Evolutionary conservation across 2,113 vertebrate genomes (phyloP).

Genomic region (Maccullochella peelii): DNA sequence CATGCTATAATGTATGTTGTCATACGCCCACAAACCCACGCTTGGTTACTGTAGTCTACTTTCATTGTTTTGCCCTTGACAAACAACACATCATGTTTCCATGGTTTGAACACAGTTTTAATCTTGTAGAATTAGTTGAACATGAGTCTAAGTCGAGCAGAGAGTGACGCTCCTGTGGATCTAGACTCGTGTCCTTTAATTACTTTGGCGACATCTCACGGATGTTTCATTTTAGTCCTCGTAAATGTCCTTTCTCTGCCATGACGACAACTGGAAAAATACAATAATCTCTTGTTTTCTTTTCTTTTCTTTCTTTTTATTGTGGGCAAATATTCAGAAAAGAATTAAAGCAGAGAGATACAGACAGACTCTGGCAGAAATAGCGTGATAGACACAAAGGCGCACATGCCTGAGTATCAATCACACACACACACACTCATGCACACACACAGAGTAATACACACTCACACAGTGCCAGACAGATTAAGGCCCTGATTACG

Average conservation of each 20-base stretch:
- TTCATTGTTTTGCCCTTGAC: constrained; percentile 1
- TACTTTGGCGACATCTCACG: background rate
- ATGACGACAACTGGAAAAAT: constrained; percentile 41
- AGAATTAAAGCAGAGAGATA: constrained; percentile 41
- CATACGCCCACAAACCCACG: background rate
- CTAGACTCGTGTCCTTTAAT: constrained; percentile 14
- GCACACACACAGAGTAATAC: constrained; percentile 20
- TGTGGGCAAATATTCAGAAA: constrained; percentile 59
- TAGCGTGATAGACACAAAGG: constrained; percentile 54
- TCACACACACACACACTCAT: constrained; percentile 40
- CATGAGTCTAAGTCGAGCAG: constrained; percentile 2
- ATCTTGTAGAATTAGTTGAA: constrained; percentile 52
- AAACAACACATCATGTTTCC: constrained; percentile 26
- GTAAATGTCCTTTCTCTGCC: constrained; percentile 35
- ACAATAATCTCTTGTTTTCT: constrained; percentile 59
- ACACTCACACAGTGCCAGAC: constrained; percentile 59
- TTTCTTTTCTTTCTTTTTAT: background rate
- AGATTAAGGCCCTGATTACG: constrained; percentile 77
- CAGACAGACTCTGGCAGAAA: constrained; percentile 45
- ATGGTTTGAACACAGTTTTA: constrained; percentile 15
- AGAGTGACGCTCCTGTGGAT: constrained; percentile 6
- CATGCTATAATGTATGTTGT: background rate
- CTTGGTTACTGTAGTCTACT: background rate
- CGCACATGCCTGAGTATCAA: constrained; percentile 63
- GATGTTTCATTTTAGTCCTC: constrained; percentile 54